These are phyloP conservation scores for Drosophila limbata DNA, from an alignment of 2,888 invertebrate species.

Conservation along the genomic window DNA sequence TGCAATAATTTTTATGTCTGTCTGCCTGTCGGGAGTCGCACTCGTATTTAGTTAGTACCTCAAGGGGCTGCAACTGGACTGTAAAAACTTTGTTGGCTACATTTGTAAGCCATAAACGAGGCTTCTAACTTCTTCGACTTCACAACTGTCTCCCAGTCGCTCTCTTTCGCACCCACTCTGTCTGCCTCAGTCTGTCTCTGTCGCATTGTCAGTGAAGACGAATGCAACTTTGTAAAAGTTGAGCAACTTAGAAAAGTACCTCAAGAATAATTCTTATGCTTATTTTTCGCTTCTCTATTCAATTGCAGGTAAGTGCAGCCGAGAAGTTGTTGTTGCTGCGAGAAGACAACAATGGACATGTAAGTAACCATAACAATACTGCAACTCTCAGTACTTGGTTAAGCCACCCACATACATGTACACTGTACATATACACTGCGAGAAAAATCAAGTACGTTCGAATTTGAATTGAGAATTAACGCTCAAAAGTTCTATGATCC, in stretches of 20 bases:
- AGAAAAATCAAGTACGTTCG: too few species aligned
- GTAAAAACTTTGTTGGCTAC: slow-evolving; percentile 43
- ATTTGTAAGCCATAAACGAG: slow-evolving; percentile 56
- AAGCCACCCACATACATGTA: slow-evolving; percentile 42
- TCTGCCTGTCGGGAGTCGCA: slow-evolving; percentile 24
- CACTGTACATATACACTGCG: neutral
- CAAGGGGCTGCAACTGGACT: slow-evolving; percentile 41
- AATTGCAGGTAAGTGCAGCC: slow-evolving; percentile 69
- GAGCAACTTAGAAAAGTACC: slow-evolving; percentile 23
- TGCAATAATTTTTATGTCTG: slow-evolving; percentile 49
- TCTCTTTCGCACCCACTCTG: neutral
- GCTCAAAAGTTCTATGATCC: too few species aligned
- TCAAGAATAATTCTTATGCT: slow-evolving; percentile 57
- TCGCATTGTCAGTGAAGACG: slow-evolving; percentile 6
- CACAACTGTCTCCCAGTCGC: neutral
- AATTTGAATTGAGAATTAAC: too few species aligned
- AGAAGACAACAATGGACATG: slow-evolving; percentile 60
- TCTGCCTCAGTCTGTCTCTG: neutral
- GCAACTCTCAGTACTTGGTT: neutral
- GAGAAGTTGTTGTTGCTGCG: slow-evolving; percentile 43
- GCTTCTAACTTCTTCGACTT: slow-evolving; percentile 16
- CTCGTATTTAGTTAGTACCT: slow-evolving; percentile 4
- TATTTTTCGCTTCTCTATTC: slow-evolving; percentile 30
- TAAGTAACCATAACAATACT: slow-evolving; percentile 56
- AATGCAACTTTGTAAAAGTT: slow-evolving; percentile 62